Percentiles rank a stretch among this genome's conserved stretches.
Evolutionary conservation across 2,113 vertebrate species (phyloP).

Genomic region (Cyprinodon tularosa): DNA sequence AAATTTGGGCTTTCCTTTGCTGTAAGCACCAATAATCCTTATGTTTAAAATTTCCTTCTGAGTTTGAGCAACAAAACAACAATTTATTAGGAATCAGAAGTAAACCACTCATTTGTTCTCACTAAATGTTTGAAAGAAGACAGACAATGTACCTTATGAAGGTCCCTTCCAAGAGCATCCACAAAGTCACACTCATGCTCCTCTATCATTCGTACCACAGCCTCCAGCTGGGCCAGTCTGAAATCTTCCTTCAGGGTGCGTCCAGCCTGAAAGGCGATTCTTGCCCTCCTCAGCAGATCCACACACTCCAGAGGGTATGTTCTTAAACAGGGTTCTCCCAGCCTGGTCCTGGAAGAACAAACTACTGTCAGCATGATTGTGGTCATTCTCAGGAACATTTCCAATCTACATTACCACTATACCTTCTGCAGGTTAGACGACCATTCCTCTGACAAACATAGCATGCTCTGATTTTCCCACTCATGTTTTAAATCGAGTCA

Average conservation of each 20-base stretch:
- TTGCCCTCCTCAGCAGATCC: slow-evolving; percentile 70
- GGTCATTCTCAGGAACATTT: background rate
- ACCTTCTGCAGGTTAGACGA: slow-evolving; percentile 69
- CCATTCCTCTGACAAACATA: slow-evolving; percentile 67
- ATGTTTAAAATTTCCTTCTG: background rate
- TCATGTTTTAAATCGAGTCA: slow-evolving; percentile 49
- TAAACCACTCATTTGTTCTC: background rate
- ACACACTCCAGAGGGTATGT: slow-evolving; percentile 56
- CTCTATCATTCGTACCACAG: slow-evolving; percentile 74
- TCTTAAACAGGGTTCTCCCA: slow-evolving; percentile 67
- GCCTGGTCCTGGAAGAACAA: slow-evolving; percentile 67
- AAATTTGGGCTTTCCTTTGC: background rate
- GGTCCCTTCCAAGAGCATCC: slow-evolving; percentile 75
- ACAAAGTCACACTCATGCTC: slow-evolving; percentile 81
- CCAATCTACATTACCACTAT: background rate
- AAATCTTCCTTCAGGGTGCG: slow-evolving; percentile 70
- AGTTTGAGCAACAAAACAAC: background rate
- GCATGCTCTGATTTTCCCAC: slow-evolving; percentile 54
- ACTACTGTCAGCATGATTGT: background rate
- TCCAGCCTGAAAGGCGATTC: slow-evolving; percentile 69
- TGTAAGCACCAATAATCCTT: background rate
- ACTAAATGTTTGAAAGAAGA: background rate
- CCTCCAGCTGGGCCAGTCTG: slow-evolving; percentile 75
- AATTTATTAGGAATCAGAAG: background rate
- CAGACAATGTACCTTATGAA: slow-evolving; percentile 71